Percentiles rank a stretch among this genome's conserved stretches.
These are phyloP conservation scores for Hystrix brachyura DNA, from an alignment of 2,113 vertebrate genomes.

Conservation along the genomic window DNA sequence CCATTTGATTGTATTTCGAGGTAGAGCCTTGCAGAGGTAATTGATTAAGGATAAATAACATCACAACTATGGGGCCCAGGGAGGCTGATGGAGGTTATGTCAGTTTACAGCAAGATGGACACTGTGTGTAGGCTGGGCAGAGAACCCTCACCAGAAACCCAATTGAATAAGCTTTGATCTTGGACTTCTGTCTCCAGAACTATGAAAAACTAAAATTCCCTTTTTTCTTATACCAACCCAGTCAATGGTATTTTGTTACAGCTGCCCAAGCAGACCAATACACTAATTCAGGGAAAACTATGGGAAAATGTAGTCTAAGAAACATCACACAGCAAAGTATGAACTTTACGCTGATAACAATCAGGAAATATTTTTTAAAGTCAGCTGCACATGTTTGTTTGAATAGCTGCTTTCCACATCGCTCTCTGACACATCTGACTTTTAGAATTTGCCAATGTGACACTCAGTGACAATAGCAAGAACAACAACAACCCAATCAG, in stretches of 20 bases:
- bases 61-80: fast-evolving
- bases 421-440: constrained; percentile 59
- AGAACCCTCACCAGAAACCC: neutral
- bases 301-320: constrained; percentile 14
- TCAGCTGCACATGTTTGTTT: neutral
- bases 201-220: neutral
- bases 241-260: neutral
- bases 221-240: neutral
- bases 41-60: constrained; percentile 5
- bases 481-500: constrained; percentile 53
- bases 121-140: neutral
- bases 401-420: constrained; percentile 5
- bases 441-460: constrained; percentile 24
- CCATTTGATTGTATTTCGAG: neutral
- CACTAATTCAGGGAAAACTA: neutral
- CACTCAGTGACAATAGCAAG: constrained; percentile 1
- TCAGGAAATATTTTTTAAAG: constrained; percentile 18
- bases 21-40: neutral
- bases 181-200: neutral
- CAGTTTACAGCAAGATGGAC: neutral
- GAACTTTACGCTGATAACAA: constrained; percentile 19
- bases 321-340: neutral
- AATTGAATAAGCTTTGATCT: neutral
- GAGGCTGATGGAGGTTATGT: neutral
- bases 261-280: neutral